These are phyloP conservation scores for Bos indicus DNA, from an alignment of 2,113 vertebrate species.

Conservation along the genomic window DNA sequence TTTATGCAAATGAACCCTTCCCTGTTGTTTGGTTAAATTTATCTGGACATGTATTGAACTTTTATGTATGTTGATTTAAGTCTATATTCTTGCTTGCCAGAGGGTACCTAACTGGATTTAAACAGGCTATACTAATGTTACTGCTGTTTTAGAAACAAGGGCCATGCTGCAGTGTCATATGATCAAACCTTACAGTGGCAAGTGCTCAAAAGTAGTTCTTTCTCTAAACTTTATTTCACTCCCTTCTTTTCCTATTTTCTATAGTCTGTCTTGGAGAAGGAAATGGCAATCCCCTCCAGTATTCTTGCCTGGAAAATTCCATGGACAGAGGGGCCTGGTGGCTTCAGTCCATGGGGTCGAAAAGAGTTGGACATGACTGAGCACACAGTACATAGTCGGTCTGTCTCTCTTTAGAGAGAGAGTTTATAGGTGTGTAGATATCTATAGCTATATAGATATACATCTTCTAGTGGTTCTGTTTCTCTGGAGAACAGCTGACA, in stretches of 20 bases:
- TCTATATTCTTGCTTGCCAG: neutral
- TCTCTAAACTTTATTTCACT: neutral
- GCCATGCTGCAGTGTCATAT: neutral
- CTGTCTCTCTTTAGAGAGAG: neutral
- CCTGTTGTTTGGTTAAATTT: neutral
- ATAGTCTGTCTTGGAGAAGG: neutral
- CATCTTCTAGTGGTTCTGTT: neutral
- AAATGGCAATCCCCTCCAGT: neutral
- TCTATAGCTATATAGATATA: neutral
- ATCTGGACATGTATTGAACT: neutral
- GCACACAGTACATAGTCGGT: neutral
- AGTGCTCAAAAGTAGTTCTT: neutral
- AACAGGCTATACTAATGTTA: neutral
- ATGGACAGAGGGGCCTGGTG: neutral
- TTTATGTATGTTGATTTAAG: neutral
- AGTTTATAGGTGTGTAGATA: neutral
- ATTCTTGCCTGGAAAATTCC: neutral
- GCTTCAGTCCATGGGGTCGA: neutral
- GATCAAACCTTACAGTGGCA: neutral
- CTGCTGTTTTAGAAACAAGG: neutral
- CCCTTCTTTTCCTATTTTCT: neutral
- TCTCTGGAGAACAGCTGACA: neutral
- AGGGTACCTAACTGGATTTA: neutral
- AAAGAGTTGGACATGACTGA: neutral
- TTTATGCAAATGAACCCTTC: neutral